Evolutionary conservation across 2,888 invertebrate genomes (phyloP).

Genomic region (Hypomecis punctinalis): DNA sequence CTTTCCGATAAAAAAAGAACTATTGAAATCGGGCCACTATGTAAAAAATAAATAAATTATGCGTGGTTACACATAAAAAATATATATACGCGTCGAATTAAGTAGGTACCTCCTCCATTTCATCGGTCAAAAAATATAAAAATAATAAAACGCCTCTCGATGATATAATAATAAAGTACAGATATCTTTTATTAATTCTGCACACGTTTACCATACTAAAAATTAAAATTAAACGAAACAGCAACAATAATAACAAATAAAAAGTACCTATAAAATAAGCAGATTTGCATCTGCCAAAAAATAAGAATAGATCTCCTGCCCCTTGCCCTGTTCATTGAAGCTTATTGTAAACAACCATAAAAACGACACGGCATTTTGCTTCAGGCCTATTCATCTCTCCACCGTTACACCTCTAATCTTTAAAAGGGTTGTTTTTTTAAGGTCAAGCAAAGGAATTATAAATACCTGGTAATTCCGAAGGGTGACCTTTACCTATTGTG

Average conservation of each 20-base stretch:
- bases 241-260: slow-evolving; percentile 1
- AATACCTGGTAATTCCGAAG: slow-evolving; percentile 57
- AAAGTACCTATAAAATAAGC: not conserved
- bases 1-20: too few species aligned
- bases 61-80: too few species aligned
- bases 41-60: too few species aligned
- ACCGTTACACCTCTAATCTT: slow-evolving; percentile 69
- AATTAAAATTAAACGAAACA: not conserved
- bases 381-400: slow-evolving; percentile 47
- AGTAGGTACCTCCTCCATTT: too few species aligned
- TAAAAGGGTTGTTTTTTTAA: slow-evolving; percentile 52
- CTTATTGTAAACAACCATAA: slow-evolving; percentile 50
- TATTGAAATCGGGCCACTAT: too few species aligned
- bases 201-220: not conserved
- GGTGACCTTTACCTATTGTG: slow-evolving; percentile 66
- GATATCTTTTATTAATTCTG: too few species aligned
- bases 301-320: slow-evolving; percentile 29
- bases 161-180: too few species aligned
- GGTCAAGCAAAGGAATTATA: slow-evolving; percentile 57
- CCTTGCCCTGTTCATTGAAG: slow-evolving; percentile 27
- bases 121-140: too few species aligned
- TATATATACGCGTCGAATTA: too few species aligned
- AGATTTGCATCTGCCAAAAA: slow-evolving; percentile 23
- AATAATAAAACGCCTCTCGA: too few species aligned
- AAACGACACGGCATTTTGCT: slow-evolving; percentile 38